Conservation (phyloP, 2,113 vertebrate species). For the Gorsachius goisagi region DNA sequence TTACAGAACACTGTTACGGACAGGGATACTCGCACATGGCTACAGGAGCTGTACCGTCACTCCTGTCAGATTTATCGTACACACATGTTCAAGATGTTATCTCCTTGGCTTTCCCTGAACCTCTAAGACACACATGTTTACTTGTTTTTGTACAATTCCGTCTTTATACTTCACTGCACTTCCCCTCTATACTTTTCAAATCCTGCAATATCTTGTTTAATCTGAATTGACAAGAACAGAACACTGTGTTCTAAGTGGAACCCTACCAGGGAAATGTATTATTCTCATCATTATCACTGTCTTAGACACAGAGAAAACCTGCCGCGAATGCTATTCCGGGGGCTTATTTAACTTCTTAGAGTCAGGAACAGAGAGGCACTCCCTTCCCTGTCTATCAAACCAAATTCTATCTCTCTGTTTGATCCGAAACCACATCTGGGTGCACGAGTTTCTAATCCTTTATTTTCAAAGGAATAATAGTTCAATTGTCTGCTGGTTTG, state of each 20-base stretch:
- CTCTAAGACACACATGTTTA: neutral
- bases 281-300: slow-evolving; percentile 48
- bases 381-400: slow-evolving; percentile 12
- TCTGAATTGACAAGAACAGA: slow-evolving; percentile 66
- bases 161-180: neutral
- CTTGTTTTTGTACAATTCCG: neutral
- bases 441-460: neutral
- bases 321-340: neutral
- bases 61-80: neutral
- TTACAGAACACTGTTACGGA: neutral
- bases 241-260: slow-evolving; percentile 57
- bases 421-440: neutral
- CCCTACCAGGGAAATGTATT: slow-evolving; percentile 44
- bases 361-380: neutral
- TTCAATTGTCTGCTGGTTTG: neutral
- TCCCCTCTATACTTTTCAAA: slow-evolving; percentile 35
- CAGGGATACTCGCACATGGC: neutral
- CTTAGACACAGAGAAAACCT: slow-evolving; percentile 17
- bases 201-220: slow-evolving; percentile 29
- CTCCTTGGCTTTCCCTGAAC: neutral
- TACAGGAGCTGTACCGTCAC: neutral
- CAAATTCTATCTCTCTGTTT: neutral
- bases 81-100: neutral
- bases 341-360: slow-evolving; percentile 31
- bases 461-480: neutral